Conservation (phyloP, 2,888 invertebrate species). For the Mesoligia furuncula region DNA sequence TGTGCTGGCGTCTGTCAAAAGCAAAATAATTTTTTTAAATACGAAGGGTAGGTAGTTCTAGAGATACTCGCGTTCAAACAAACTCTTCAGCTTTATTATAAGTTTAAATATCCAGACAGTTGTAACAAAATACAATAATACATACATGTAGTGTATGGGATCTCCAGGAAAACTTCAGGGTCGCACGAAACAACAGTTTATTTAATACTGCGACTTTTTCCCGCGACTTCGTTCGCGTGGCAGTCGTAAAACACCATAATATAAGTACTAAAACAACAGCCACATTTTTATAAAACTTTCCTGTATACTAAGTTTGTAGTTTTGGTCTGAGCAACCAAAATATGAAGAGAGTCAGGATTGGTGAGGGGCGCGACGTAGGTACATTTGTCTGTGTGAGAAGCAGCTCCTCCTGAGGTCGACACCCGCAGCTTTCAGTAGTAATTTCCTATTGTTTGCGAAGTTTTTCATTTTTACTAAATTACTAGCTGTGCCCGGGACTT, state of each 20-base stretch:
- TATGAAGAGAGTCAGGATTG: neutral
- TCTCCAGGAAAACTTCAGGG: neutral
- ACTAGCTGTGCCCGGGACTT: too few relatives aligned
- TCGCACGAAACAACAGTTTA: neutral
- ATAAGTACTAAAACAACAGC: neutral
- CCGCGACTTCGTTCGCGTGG: neutral
- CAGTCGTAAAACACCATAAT: neutral
- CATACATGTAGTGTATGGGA: neutral
- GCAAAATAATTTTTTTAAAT: neutral
- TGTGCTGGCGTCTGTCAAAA: neutral
- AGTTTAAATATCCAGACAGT: neutral
- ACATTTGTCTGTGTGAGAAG: neutral
- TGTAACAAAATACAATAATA: neutral
- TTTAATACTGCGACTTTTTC: neutral
- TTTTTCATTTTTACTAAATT: neutral
- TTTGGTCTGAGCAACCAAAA: neutral
- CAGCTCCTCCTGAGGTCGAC: neutral
- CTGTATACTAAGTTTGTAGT: neutral
- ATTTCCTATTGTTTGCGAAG: neutral
- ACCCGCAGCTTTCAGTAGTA: neutral
- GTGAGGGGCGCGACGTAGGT: neutral
- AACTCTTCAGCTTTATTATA: neutral
- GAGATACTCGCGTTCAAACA: neutral
- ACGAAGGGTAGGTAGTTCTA: neutral
- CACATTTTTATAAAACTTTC: neutral